These are phyloP conservation scores for Anoplophora glabripennis DNA, from an alignment of 1,140 invertebrate genomes.

Conservation along the genomic window DNA sequence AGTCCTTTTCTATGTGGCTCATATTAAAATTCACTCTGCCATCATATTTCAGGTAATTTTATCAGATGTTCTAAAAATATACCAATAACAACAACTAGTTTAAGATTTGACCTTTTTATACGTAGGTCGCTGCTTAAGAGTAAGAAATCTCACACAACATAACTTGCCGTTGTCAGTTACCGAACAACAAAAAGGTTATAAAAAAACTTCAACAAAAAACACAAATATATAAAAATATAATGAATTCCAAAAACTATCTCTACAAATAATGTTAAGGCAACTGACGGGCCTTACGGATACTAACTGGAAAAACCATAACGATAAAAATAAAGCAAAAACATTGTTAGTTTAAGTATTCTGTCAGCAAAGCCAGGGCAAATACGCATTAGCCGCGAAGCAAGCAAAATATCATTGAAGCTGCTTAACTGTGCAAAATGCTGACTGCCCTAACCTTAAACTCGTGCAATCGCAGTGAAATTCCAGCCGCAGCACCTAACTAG, in stretches of 20 bases:
- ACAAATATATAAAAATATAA: conserved; percentile 41
- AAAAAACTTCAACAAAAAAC: conserved; percentile 37
- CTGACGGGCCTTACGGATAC: conserved; percentile 32
- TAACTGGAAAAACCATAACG: conserved; percentile 7
- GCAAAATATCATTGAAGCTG: conserved; percentile 23
- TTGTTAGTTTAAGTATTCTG: conserved; percentile 31
- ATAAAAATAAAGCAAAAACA: conserved; percentile 27
- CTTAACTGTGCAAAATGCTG: too few relatives aligned
- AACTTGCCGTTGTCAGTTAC: conserved; percentile 37
- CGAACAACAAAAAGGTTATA: conserved; percentile 32
- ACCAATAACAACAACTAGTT: conserved; percentile 35
- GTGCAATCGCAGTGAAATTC: too few relatives aligned
- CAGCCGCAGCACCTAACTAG: too few relatives aligned
- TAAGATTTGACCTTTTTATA: neutral
- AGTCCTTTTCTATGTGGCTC: conserved; percentile 41
- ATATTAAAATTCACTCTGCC: conserved; percentile 33
- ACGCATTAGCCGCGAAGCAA: conserved; percentile 35
- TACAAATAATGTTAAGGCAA: conserved; percentile 27
- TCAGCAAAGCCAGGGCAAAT: conserved; percentile 30
- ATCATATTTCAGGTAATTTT: conserved; percentile 43
- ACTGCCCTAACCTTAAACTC: too few relatives aligned
- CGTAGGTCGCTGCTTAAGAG: conserved; percentile 30
- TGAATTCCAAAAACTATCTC: conserved; percentile 32
- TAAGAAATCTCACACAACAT: conserved; percentile 40
- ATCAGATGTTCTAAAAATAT: conserved; percentile 34